Evolutionary conservation across 2,888 invertebrate genomes (phyloP).

Genomic region (Eledona agricola): DNA sequence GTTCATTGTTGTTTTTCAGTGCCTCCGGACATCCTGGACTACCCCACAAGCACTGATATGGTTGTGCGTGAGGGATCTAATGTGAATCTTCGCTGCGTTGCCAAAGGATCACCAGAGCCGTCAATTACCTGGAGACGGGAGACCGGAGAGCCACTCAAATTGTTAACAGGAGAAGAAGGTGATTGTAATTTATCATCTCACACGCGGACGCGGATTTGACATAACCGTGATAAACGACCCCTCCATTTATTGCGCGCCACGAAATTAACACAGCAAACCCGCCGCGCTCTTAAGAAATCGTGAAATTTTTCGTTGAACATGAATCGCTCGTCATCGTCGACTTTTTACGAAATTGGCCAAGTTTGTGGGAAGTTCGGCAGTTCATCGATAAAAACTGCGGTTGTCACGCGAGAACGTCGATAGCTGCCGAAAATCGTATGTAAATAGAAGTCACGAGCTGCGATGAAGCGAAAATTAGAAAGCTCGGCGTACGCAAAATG

Average conservation of each 20-base stretch:
- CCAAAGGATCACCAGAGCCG: conserved; percentile 86
- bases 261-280: conserved; percentile 20
- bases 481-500: conserved; percentile 21
- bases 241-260: conserved; percentile 8
- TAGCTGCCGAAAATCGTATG: conserved; percentile 23
- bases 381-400: conserved; percentile 13
- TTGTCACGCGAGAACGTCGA: conserved; percentile 27
- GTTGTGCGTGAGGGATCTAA: conserved; percentile 87
- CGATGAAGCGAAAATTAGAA: too few relatives aligned
- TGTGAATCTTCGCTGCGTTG: conserved; percentile 86
- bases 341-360: conserved; percentile 22
- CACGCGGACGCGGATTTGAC: conserved; percentile 17
- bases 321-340: conserved; percentile 20
- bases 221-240: conserved; percentile 24
- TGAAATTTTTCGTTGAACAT: conserved; percentile 4
- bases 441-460: conserved; percentile 32
- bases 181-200: conserved; percentile 44
- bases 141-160: conserved; percentile 72
- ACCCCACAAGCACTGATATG: conserved; percentile 86
- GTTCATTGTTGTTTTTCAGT: conserved; percentile 65
- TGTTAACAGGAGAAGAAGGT: conserved; percentile 76
- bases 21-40: conserved; percentile 87
- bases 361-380: conserved; percentile 13
- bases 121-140: conserved; percentile 89
- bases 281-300: conserved; percentile 4